Percentiles rank a stretch among this genome's conserved stretches.
phyloP scores from a whole-genome alignment of 1,140 invertebrate species.

The Idris sp. region DNA sequence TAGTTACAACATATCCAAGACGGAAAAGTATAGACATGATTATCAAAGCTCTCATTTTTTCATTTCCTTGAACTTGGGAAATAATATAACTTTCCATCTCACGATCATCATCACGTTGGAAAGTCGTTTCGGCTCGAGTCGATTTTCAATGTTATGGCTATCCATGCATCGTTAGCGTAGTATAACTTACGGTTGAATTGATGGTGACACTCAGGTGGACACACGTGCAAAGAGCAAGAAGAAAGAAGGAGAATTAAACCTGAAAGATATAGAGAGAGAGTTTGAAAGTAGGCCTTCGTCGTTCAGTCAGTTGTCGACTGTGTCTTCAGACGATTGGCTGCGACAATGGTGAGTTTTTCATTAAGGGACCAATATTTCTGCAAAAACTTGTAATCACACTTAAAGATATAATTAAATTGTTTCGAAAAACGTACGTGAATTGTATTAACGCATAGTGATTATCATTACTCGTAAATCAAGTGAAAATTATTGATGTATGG shows the following conservation, averaged over 20 bases:
- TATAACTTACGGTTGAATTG: slow-evolving; percentile 61
- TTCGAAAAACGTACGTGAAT: background rate
- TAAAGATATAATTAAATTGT: background rate
- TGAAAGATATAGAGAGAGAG: slow-evolving; percentile 74
- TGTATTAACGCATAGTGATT: slow-evolving; percentile 2
- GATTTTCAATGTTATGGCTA: slow-evolving; percentile 20
- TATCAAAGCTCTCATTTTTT: slow-evolving; percentile 60
- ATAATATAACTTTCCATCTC: slow-evolving; percentile 59
- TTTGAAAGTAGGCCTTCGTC: slow-evolving; percentile 77
- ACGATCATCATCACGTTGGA: slow-evolving; percentile 48
- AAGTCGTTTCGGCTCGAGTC: slow-evolving; percentile 40
- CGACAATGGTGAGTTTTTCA: slow-evolving; percentile 74
- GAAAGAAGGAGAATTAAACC: slow-evolving; percentile 64
- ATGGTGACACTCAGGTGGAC: slow-evolving; percentile 53
- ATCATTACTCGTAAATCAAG: too few relatives aligned
- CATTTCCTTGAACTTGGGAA: slow-evolving; percentile 70
- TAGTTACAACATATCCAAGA: slow-evolving; percentile 2
- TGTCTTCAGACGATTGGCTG: slow-evolving; percentile 72
- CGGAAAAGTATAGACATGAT: slow-evolving; percentile 26
- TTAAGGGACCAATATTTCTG: slow-evolving; percentile 9
- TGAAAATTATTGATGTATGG: too few relatives aligned
- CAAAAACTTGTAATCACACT: background rate
- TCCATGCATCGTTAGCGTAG: slow-evolving; percentile 54
- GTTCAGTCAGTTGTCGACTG: slow-evolving; percentile 76
- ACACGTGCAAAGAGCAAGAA: slow-evolving; percentile 50